Evolutionary conservation across 2,113 vertebrate genomes (phyloP), one percentile per base, ranked within the genome.

Genomic region (Muscicapa adusta): DNA sequence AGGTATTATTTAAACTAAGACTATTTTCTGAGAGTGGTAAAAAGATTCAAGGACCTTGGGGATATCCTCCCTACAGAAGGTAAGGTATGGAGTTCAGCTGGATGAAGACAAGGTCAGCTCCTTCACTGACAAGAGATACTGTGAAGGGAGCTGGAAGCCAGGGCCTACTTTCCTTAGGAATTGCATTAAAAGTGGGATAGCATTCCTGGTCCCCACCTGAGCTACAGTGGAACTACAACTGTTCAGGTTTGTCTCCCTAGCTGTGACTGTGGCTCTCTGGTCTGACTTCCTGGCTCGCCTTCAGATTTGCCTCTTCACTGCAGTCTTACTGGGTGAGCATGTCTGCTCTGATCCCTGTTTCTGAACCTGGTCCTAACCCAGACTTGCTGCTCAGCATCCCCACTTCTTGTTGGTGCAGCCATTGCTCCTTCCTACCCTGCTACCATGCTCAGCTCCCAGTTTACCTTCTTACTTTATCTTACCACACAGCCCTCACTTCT

Each of bases 221-320:
- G 7, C 54, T 75, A 7, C 29, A 17, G 23, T 58, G 47, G 16
- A 53, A 4, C 10, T 56, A 4, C 45, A 51, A 0, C 16, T 26
- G 14, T 45, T 42, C 53, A 83, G 25, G 2, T 67, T 71, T 83
- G 3, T 12, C 29, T 62, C 12, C 11, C 16, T 50, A 33, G 10
- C 18, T 2, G 1, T 51, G 36, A 38, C 50, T 36, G 18, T 1
- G 2, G 22, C 28, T 51, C 2, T 1, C 23, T 54, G 33, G 8
- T 47, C 61, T 93, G 66, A 17, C 20, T 29, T 86, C 33, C n/a
- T 45, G 29, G 6, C 11, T 79, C 72, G 10, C 24, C 7, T 29
- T 79, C 67, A 33, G 34, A 67, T 38, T 56, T 62, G 4, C 10
- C 31, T 67, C n/a, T 43, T 43, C 24, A 33, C 31, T 91, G n/a